Evolutionary conservation across 2,888 invertebrate species (phyloP), one percentile per base, ranked within the genome.

Genomic region (Drosophila mayaguana): DNA sequence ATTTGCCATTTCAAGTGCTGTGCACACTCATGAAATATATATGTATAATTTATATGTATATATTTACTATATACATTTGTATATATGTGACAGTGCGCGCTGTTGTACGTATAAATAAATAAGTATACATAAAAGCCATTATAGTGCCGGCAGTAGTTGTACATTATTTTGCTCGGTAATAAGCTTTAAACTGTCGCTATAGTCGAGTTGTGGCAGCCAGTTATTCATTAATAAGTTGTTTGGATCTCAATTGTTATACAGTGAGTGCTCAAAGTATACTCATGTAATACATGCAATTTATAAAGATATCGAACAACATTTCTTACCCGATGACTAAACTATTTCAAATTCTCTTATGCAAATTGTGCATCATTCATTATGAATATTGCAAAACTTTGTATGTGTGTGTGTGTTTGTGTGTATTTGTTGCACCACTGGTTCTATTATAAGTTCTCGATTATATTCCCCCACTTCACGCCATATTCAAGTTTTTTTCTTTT

Each of bases 1-100:
- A 90, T 84, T 84, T 84, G 89, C 83, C 86, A 88, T 84, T 84
- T 80, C 83, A 83, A 90, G 89, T 88, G 89, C 80, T 83, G 53
- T 86, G 73, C 71, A 83, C 77, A 88, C 80, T 75, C 67, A 70
- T 74, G 69, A 75, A 38, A 77, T 54, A 55, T 45, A 80, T 36
- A 57, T 25, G 60, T 16, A 40, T 14, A 40, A 4, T 45, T 20
- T 53, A 16, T 22, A 38, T 38, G 1, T 48, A 60, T 34, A 59
- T 22, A 45, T 18, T 53, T 22, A 36, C 34, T 51, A 36, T 51
- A 51, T 51, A n/a, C 11, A 62, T 14, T 5, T 18, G 12, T 57
- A 60, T 34, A 55, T 22, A 56, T 22, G 46, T 48, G 42, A 36
- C 51, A 38, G 60, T 59, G 43, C 43, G 51, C 25, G 50, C 54